Conservation (phyloP, 2,113 vertebrate species). For the Nothoprocta perdicaria region DNA sequence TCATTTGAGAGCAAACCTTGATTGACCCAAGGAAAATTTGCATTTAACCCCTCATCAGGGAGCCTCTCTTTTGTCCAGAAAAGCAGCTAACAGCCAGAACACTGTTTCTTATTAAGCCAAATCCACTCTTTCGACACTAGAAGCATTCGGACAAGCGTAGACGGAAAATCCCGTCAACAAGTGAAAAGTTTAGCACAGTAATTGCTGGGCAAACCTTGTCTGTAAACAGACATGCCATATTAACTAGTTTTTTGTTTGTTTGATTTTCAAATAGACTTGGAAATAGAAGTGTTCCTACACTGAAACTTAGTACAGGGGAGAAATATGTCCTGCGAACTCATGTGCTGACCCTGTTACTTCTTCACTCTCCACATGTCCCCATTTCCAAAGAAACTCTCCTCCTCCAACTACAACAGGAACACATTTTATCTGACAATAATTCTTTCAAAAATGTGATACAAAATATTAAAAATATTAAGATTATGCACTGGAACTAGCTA, state of each 20-base stretch:
- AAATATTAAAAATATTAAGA: neutral
- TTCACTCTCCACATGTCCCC: neutral
- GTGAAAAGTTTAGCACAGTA: neutral
- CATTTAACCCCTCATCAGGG: constrained; percentile 29
- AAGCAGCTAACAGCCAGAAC: neutral
- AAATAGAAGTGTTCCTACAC: neutral
- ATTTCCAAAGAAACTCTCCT: neutral
- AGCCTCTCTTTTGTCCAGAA: neutral
- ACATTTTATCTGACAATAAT: neutral
- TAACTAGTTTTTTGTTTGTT: too few species aligned
- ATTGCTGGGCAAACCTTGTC: neutral
- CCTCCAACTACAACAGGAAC: neutral
- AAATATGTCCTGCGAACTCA: neutral
- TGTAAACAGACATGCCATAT: too few species aligned
- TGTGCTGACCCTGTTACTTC: rapidly evolving
- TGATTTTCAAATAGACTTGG: neutral
- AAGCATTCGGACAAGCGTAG: neutral
- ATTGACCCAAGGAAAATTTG: constrained; percentile 23
- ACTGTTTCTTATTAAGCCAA: neutral
- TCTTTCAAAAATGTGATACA: neutral
- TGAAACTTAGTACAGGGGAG: rapidly evolving
- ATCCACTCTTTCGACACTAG: neutral
- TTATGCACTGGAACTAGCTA: neutral
- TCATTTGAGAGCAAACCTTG: constrained; percentile 28
- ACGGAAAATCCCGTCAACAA: neutral